Evolutionary conservation across 2,797 vertebrate species (phyloP), one percentile per base, ranked within the genome.

Genomic region (Hozukius guyotensis): DNA sequence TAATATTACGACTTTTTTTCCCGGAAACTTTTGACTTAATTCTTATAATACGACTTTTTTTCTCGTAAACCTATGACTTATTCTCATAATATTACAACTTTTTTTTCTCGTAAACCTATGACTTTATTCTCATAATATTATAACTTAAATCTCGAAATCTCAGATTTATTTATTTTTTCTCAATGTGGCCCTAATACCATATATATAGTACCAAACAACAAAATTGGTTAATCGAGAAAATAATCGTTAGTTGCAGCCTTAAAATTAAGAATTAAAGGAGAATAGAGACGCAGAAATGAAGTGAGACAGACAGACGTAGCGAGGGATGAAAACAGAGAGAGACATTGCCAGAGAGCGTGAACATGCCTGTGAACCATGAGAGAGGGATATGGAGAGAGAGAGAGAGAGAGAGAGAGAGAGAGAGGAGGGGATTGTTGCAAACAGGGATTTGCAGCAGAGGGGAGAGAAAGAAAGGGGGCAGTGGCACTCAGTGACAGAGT

Each of bases 401-500:
- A 71, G 63, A 78, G 83, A 82, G 78, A 77, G 64, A 59, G 60
- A 66, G 67, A 73, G 76, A 83, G 49, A 80, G 86, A 81, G 86
- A 80, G 91, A 76, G 90, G 83, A 78, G 87, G 87, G 90, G 92
- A 83, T 87, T 91, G 90, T 88, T 90, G 80, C 89, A 86, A 88
- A 91, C 88, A 89, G 92, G 93, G 95, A 94, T 95, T 95, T 94
- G 92, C 85, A 90, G 85, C 87, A 87, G 90, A 87, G 88, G 78
- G 88, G 90, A 90, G 73, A 91, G 93, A 92, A 87, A 92, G 91
- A 90, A 90, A 92, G 92, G 93, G 93, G 92, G 93, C 92, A 92
- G 91, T 94, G 94, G 92, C 85, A 94, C 88, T 91, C 93, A 88
- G 94, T 94, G 92, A 88, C 91, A 94, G 93, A 94, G 90, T 88